Evolutionary conservation across 2,113 vertebrate genomes (phyloP), one percentile per base, ranked within the genome.

Genomic region (Stomatorhinus ivindoensis): DNA sequence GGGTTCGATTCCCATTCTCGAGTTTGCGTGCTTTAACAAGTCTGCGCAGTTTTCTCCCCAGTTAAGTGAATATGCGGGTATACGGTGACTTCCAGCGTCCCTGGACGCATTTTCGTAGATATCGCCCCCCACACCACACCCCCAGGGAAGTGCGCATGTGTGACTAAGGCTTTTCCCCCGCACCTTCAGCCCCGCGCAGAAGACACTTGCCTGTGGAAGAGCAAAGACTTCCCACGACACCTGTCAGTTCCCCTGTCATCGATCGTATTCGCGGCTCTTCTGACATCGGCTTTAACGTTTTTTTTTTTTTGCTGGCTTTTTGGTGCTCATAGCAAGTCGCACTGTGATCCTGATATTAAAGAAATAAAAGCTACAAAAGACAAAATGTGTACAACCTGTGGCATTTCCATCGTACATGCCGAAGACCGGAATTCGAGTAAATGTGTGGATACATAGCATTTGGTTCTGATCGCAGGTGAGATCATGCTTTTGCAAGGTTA

Each of bases 61-160:
- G 9, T 65, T 65, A 10, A 27, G 24, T 31, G 10, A 69, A 27
- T 69, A 69, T 42, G 35, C 73, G 35, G 73, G 15, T 7, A n/a
- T 42, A 42, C 2, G 15, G 73, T 80, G 4, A 76, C 27, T 76
- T 76, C 31, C 69, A 76, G 31, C 69, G 2, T 11, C 69, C 69
- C 69, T 17, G 31, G 1, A 4, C 31, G 69, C 11, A 73, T 35
- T 21, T 31, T 73, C 13, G 9, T 31, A 35, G 31, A 73, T 35
- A 73, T 31, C 69, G 13, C 31, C 69, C 65, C 69, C 69, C 24
- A 27, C n/a, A 10, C n/a, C 61, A 11, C 61, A n/a, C n/a, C 58
- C 31, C 15, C 17, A 15, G 31, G 15, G 73, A 42, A 84, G 44
- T 88, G 88, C 88, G 88, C 88, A 88, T 88, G 88, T 88, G 46